A percentile compares a stretch with the other conserved stretches of the same genome.
These are phyloP conservation scores for Tipula confusa DNA, from an alignment of 2,888 invertebrate genomes.

Conservation along the genomic window DNA sequence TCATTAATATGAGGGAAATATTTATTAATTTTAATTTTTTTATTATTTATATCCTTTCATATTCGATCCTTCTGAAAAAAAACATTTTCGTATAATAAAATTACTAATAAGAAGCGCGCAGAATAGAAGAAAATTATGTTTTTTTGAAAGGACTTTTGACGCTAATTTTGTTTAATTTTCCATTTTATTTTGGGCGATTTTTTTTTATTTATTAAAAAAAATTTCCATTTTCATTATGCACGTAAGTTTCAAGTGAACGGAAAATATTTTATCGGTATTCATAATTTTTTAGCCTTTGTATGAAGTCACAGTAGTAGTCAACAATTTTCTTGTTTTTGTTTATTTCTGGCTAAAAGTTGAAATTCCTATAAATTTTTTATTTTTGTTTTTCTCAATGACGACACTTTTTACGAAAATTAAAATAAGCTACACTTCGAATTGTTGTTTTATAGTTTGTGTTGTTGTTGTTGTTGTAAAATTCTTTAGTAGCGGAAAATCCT, in stretches of 20 bases:
- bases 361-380: neutral
- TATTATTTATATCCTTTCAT: constrained; percentile 14
- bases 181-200: neutral
- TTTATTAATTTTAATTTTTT: neutral
- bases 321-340: too few relatives aligned
- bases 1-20: neutral
- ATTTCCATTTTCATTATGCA: neutral
- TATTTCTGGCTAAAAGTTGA: neutral
- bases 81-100: neutral
- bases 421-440: neutral
- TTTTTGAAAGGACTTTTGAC: neutral
- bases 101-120: neutral
- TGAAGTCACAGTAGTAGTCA: neutral
- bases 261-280: neutral
- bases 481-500: neutral
- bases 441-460: too few relatives aligned
- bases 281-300: neutral
- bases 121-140: neutral
- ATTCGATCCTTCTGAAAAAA: neutral
- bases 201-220: constrained; percentile 4
- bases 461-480: neutral
- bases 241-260: neutral
- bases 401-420: neutral
- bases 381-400: neutral
- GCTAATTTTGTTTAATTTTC: neutral